These are phyloP conservation scores for Dryococelus australis DNA, from an alignment of 2,888 invertebrate genomes.

Conservation along the genomic window DNA sequence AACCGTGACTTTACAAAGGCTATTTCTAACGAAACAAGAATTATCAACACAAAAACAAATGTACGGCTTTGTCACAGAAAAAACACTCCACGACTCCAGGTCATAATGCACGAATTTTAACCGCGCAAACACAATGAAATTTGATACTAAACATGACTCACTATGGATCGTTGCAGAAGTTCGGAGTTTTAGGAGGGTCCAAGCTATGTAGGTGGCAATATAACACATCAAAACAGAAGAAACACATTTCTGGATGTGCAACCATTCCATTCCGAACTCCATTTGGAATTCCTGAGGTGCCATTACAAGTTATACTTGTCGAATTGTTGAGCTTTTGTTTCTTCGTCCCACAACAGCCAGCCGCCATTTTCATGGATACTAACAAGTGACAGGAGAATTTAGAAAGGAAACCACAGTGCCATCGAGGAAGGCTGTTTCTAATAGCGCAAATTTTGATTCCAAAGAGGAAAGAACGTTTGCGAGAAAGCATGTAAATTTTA, in stretches of 20 bases:
- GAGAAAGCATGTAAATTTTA: no score
- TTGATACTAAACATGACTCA: conserved; percentile 65
- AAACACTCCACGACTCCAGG: background rate
- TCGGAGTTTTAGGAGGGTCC: conserved; percentile 89
- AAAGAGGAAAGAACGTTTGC: no score
- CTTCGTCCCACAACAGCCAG: conserved; percentile 91
- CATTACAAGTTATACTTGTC: conserved; percentile 65
- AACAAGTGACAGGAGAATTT: background rate
- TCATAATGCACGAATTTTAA: background rate
- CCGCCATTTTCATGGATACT: conserved; percentile 69
- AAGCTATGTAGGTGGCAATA: conserved; percentile 92
- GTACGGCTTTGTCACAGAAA: background rate
- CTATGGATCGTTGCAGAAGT: conserved; percentile 95
- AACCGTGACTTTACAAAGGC: background rate
- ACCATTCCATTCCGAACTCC: conserved; percentile 66
- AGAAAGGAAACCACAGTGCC: no score
- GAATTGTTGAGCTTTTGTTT: conserved; percentile 88
- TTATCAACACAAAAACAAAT: background rate
- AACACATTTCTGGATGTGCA: conserved; percentile 95
- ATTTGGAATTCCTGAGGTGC: conserved; percentile 61
- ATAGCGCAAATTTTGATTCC: no score
- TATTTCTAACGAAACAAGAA: background rate
- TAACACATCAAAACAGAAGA: conserved; percentile 98
- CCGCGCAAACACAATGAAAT: conserved; percentile 30
- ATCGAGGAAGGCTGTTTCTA: no score